These are phyloP conservation scores for Ligdia adustata DNA, from an alignment of 2,888 invertebrate species.

Conservation along the genomic window DNA sequence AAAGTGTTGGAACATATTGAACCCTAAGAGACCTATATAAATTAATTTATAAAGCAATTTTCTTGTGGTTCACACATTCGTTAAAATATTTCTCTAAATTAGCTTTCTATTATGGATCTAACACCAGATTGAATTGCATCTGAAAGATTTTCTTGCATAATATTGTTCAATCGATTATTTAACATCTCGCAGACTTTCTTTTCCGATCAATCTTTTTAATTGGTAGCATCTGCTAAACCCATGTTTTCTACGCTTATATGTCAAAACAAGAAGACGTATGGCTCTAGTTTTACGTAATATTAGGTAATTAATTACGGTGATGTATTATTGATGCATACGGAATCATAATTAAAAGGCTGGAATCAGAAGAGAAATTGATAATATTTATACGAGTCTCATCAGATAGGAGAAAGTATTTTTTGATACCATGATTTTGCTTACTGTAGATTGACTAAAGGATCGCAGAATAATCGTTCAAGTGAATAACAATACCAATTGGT, in stretches of 20 bases:
- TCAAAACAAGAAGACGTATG: slow-evolving; percentile 16
- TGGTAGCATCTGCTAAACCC: slow-evolving; percentile 20
- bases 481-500: too few species aligned
- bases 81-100: too few species aligned
- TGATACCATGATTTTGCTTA: not conserved
- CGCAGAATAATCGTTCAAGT: too few species aligned
- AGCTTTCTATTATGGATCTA: too few species aligned
- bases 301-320: slow-evolving; percentile 26
- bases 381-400: slow-evolving; percentile 6
- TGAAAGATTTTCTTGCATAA: too few species aligned
- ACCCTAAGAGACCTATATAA: too few species aligned
- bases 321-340: slow-evolving; percentile 15
- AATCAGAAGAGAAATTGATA: slow-evolving; percentile 6
- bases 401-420: slow-evolving; percentile 2
- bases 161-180: slow-evolving; percentile 29
- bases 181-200: slow-evolving; percentile 35
- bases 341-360: slow-evolving; percentile 23
- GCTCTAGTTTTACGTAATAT: slow-evolving; percentile 35
- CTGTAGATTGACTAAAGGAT: too few species aligned
- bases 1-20: too few species aligned
- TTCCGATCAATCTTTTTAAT: slow-evolving; percentile 34
- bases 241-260: slow-evolving; percentile 20
- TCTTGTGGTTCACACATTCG: too few species aligned
- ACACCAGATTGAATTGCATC: too few species aligned
- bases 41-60: too few species aligned